Conservation (phyloP, 2,797 vertebrate species). For the Platyrinchus mystaceus region DNA sequence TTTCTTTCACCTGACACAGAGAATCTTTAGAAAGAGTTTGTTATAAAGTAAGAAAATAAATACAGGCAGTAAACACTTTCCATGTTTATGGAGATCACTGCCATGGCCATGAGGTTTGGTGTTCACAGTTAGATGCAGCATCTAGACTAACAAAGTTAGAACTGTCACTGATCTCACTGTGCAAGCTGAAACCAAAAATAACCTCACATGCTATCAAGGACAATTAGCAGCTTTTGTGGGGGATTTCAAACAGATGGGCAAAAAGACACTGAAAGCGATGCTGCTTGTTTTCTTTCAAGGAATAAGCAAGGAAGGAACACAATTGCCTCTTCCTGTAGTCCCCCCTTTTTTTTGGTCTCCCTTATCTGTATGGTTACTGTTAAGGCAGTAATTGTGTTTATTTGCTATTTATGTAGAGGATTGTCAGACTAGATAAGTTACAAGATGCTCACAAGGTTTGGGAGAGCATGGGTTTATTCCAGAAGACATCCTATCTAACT, state of each 20-base stretch:
- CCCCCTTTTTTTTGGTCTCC: background rate
- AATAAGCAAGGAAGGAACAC: background rate
- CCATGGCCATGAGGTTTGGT: background rate
- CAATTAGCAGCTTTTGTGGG: background rate
- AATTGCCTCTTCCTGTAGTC: background rate
- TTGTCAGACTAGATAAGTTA: background rate
- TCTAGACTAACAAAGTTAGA: background rate
- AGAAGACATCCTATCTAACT: background rate
- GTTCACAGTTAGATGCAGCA: background rate
- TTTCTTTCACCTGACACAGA: background rate
- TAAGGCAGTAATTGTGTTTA: background rate
- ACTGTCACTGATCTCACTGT: background rate
- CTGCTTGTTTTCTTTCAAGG: background rate
- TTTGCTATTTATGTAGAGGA: background rate
- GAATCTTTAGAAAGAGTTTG: background rate
- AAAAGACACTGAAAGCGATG: background rate
- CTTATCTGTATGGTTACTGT: background rate
- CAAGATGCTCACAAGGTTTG: background rate
- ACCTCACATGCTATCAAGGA: background rate
- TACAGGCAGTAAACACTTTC: too few relatives aligned
- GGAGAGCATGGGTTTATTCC: background rate
- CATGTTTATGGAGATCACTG: fast-evolving
- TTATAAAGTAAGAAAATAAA: background rate
- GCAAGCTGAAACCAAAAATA: background rate
- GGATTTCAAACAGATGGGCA: background rate